Evolutionary conservation across 2,888 invertebrate genomes (phyloP).

Genomic region (Exocentrus adspersus): DNA sequence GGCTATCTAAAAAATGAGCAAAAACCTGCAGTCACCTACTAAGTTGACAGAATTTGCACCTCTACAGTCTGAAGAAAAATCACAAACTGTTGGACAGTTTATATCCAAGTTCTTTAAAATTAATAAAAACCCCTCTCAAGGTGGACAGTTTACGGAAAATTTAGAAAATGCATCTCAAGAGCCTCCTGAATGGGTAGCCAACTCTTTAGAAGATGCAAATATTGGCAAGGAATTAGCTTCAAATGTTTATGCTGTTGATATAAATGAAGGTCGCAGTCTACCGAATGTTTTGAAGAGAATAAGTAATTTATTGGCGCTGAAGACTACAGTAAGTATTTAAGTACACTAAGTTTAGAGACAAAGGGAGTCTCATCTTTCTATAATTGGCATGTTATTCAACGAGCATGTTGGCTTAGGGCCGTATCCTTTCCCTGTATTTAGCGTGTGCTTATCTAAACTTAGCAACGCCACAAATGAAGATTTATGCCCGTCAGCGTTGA

Average conservation of each 20-base stretch:
- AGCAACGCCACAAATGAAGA: too few relatives aligned
- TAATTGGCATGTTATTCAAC: too few relatives aligned
- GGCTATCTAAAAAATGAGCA: constrained; percentile 48
- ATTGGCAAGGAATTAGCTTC: constrained; percentile 33
- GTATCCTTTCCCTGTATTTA: too few relatives aligned
- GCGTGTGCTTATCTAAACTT: too few relatives aligned
- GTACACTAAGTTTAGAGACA: too few relatives aligned
- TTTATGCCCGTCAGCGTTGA: too few relatives aligned
- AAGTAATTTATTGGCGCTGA: constrained; percentile 85
- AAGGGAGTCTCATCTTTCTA: too few relatives aligned
- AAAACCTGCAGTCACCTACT: constrained; percentile 66
- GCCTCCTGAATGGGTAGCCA: constrained; percentile 60
- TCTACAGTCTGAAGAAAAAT: constrained; percentile 78
- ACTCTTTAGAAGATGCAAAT: constrained; percentile 55
- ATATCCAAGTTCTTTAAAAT: constrained; percentile 80
- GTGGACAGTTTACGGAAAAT: constrained; percentile 53
- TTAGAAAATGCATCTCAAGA: constrained; percentile 52
- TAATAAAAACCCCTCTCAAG: constrained; percentile 68
- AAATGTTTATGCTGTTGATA: constrained; percentile 66
- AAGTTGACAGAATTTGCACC: constrained; percentile 84
- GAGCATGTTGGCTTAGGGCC: too few relatives aligned
- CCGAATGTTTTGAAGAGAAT: constrained; percentile 88
- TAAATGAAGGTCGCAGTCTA: constrained; percentile 79
- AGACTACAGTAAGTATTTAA: constrained; percentile 74
- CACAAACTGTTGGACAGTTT: constrained; percentile 77